Evolutionary conservation across 1,140 invertebrate genomes (phyloP).

Genomic region (Lerema accius): DNA sequence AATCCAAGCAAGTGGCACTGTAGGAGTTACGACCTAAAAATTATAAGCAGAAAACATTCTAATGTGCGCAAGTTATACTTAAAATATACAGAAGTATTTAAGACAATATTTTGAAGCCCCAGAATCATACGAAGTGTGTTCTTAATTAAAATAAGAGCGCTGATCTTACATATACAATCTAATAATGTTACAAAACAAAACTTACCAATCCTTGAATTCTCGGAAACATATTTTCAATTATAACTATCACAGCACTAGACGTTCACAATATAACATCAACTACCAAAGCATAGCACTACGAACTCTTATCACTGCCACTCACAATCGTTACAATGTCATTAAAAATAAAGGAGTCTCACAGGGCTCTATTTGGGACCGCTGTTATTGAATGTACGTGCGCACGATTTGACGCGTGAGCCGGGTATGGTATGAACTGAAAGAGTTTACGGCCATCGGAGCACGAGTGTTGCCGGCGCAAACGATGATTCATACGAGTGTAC

Average conservation of each 20-base stretch:
- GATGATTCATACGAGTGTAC: constrained; percentile 46
- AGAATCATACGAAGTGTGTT: no score
- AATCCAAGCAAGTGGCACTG: no score
- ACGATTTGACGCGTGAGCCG: constrained; percentile 48
- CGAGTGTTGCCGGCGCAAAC: constrained; percentile 34
- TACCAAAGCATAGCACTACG: constrained; percentile 44
- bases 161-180: constrained; percentile 1
- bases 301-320: constrained; percentile 52
- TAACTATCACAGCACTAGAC: constrained; percentile 38
- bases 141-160: no score
- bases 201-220: constrained; percentile 73
- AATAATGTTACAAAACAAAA: constrained; percentile 27
- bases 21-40: no score
- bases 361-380: constrained; percentile 37
- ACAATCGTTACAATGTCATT: constrained; percentile 39
- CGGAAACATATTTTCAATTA: constrained; percentile 63
- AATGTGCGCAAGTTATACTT: no score
- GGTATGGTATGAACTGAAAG: constrained; percentile 39
- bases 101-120: no score
- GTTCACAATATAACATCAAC: constrained; percentile 45
- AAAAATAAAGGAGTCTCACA: constrained; percentile 37
- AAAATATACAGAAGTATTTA: no score
- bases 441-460: constrained; percentile 23
- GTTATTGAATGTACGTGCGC: constrained; percentile 53
- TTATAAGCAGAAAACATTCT: no score